phyloP scores from a whole-genome alignment of 2,797 vertebrate genomes.

The Yasuhikotakia modesta region DNA sequence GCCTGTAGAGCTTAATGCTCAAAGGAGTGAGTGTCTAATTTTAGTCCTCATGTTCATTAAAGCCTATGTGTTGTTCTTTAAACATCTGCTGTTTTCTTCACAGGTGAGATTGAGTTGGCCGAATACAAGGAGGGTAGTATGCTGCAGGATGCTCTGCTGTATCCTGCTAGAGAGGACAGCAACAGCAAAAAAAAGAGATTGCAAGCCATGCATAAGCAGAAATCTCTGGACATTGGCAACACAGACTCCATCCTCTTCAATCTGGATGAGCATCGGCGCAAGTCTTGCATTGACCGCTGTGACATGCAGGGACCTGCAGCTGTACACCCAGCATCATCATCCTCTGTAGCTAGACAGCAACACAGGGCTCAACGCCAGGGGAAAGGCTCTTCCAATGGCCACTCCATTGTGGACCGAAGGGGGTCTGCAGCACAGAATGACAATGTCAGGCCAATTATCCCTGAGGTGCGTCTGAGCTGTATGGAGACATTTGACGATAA shows the following conservation, averaged over 20 bases:
- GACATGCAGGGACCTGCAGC: slow-evolving; percentile 77
- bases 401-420: slow-evolving; percentile 67
- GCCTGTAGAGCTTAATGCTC: slow-evolving; percentile 95
- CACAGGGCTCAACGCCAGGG: slow-evolving; percentile 69
- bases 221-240: slow-evolving; percentile 97
- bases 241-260: slow-evolving; percentile 95
- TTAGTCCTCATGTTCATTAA: slow-evolving; percentile 4
- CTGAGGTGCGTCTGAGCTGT: slow-evolving; percentile 94
- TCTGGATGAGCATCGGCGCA: slow-evolving; percentile 93
- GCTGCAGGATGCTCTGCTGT: slow-evolving; percentile 94
- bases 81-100: neutral
- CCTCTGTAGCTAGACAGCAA: slow-evolving; percentile 62
- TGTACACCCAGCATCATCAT: slow-evolving; percentile 70
- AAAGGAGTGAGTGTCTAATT: slow-evolving; percentile 87
- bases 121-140: slow-evolving; percentile 92
- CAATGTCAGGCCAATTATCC: slow-evolving; percentile 86
- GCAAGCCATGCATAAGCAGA: slow-evolving; percentile 96
- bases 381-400: slow-evolving; percentile 76
- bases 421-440: slow-evolving; percentile 65
- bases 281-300: slow-evolving; percentile 97
- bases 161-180: slow-evolving; percentile 92
- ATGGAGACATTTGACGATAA: slow-evolving; percentile 94
- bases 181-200: slow-evolving; percentile 94
- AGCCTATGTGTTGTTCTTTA: neutral
- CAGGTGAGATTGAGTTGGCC: slow-evolving; percentile 97